Base-by-base conservation (phyloP, 2,797 vertebrate species). In the Tarsius wallacei region DNA sequence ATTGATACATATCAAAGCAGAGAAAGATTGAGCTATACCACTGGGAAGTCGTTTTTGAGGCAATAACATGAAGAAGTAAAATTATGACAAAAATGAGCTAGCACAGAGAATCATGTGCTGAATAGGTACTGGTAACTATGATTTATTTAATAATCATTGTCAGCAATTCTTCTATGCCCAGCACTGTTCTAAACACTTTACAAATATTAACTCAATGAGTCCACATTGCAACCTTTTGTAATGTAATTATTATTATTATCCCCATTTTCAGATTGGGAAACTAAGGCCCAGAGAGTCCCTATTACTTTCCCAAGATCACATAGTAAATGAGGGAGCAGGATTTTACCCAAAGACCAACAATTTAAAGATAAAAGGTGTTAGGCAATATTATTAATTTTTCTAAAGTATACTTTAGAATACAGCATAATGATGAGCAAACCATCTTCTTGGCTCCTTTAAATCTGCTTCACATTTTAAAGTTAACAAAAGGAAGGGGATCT, bases 381-480 rank as follows among this genome's bases (percentile, higher is more conserved):
- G 26, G 47, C 53, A 57, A 92, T 61, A 76, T 63, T 76, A 49
- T 59, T 61, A 59, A 17, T 61, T 64, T 31, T 93, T 77, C 68
- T 93, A 28, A 82, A 61, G 33, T 51, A 15, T 84, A 26, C 7
- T 55, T 26, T 8, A 73, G 22, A 24, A 6, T 42, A 42, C 4
- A 31, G 22, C 14, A 5, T 57, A n/a, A 36, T 51, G 17, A 28
- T 28, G 51, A 66, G 36, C 21, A 68, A 90, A 19, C 19, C 61
- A 51, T n/a, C 28, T 47, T 91, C 61, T 76, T n/a, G 51, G 22
- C 31, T 31, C 16, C 64, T 95, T 94, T 91, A 83, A 66, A 83
- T 70, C 31, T 76, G 53, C 63, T 89, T 90, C 68, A 73, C 7
- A 64, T 83, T 93, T 94, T 95, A 70, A 91, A 90, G 89, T n/a